Base-by-base conservation (phyloP, 2,888 invertebrate species). In the Neoascia interrupta region DNA sequence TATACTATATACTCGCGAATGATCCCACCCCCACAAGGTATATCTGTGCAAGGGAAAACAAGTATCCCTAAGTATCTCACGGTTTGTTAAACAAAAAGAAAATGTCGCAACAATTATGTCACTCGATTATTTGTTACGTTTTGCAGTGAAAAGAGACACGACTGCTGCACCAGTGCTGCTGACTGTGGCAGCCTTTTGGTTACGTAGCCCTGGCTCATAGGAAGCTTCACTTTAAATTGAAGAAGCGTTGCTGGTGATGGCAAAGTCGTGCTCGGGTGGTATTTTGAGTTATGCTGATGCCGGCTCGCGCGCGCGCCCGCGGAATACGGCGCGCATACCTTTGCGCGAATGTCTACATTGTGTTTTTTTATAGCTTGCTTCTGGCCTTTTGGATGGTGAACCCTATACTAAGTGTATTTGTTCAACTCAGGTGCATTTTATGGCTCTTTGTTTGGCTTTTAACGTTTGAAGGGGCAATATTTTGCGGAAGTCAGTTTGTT, bases 101-200 rank as follows among this genome's bases (percentile, higher is more conserved):
- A 58, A 58, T 73, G 56, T 73, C 58, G 58, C 53, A 73, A 73
- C 66, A 66, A 73, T 66, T 66, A 66, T 73, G 73, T 73, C 73
- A 66, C 53, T 73, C 45, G 56, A 58, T 58, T 68, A 58, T 56
- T 49, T 68, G 47, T 49, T 68, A 58, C 39, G 58, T 49, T 58
- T 41, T 11, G 23, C 31, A 39, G 41, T 31, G 58, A 18, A 16
- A 68, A 39, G n/a, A 21, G 21, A 36, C 49, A 58, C 49, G 68
- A 58, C 3, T 34, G 26, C 10, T 21, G 11, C 43, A 10, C 16
- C 1, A n/a, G n/a, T n/a, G n/a, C n/a, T n/a, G 47, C 10, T 13
- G 37, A 13, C 37, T 13, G n/a, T 10, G 53, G 15, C 47, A n/a
- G n/a, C n/a, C n/a, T n/a, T n/a, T n/a, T n/a, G n/a, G n/a, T n/a